Evolutionary conservation across 2,113 vertebrate genomes (phyloP), one percentile per base, ranked within the genome.

Genomic region (Falcunculus frontatus): DNA sequence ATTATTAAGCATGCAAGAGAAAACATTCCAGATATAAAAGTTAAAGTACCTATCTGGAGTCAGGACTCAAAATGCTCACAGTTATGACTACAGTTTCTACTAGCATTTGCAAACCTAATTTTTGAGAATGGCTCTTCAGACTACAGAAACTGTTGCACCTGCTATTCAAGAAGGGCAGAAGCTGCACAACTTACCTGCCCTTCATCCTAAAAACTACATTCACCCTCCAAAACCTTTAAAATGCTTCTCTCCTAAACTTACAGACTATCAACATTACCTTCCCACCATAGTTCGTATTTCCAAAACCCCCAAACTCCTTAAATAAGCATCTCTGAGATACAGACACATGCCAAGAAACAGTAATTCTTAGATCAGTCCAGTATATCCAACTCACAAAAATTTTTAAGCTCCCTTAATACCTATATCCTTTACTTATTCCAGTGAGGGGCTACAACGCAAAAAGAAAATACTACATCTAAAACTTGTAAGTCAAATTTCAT

Each of bases 1-100:
- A 82, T 67, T 68, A 72, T 81, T 67, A 84, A 84, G 33, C 41
- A 84, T 39, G 37, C 41, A 87, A 75, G 57, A 89, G 49, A 78
- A 90, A 90, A 87, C 32, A 75, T 46, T 72, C 52, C 62, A 93
- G 83, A 84, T 35, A 67, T 2, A 47, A 55, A 90, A 74, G 23
- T 33, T 85, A 8, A 82, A 82, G 55, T 26, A 87, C 39, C 13
- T 67, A 83, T 83, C 69, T 63, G 87, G 59, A 76, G 72, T 64
- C 39, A 85, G 68, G 64, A 74, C 32, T 81, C 63, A 70, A 81
- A 94, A 63, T 3, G 22, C 41, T 91, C 76, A 49, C 19, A 73
- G 8, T 79, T 89, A 62, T 12, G 12, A 47, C 39, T 41, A 63
- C 26, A 30, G 64, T 23, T 92, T 33, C 42, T 60, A 44, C 14